phyloP scores from a whole-genome alignment of 1,140 invertebrate species.

The Hesperophylax magnus region DNA sequence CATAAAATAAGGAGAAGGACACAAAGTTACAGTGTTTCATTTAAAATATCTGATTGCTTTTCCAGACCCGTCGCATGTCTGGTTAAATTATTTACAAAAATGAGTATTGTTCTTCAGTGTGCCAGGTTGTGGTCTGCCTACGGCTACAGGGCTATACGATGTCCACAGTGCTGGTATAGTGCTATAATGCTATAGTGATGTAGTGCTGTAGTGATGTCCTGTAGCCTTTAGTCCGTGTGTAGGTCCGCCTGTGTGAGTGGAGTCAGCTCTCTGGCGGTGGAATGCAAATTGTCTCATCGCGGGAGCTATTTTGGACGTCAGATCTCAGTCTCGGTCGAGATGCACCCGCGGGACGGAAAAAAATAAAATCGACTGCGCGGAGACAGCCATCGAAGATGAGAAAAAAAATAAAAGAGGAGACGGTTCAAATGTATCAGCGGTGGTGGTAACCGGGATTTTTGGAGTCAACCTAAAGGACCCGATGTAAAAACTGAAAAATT shows the following conservation, averaged over 20 bases:
- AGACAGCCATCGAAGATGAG: constrained; percentile 37
- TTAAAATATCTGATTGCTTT: constrained; percentile 2
- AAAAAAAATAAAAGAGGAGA: constrained; percentile 41
- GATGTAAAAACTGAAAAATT: no score
- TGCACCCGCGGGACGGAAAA: constrained; percentile 47
- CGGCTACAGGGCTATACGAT: neutral
- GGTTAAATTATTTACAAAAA: neutral
- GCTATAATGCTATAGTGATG: no score
- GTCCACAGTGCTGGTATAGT: no score
- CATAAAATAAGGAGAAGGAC: no score
- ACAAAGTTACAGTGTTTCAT: no score
- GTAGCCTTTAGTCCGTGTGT: neutral
- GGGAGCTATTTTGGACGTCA: constrained; percentile 56
- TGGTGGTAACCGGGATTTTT: constrained; percentile 13
- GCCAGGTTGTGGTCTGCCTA: constrained; percentile 3
- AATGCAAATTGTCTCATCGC: constrained; percentile 58
- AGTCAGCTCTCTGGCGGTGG: constrained; percentile 45
- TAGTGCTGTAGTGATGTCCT: no score
- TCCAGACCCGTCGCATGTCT: neutral
- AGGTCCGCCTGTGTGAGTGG: constrained; percentile 30
- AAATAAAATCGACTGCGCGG: constrained; percentile 45
- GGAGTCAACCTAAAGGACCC: neutral
- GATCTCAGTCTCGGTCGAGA: constrained; percentile 54
- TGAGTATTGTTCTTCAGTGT: constrained; percentile 16
- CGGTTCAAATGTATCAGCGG: constrained; percentile 33